Evolutionary conservation across 2,888 invertebrate species (phyloP).

Genomic region (Fabriciana adippe): DNA sequence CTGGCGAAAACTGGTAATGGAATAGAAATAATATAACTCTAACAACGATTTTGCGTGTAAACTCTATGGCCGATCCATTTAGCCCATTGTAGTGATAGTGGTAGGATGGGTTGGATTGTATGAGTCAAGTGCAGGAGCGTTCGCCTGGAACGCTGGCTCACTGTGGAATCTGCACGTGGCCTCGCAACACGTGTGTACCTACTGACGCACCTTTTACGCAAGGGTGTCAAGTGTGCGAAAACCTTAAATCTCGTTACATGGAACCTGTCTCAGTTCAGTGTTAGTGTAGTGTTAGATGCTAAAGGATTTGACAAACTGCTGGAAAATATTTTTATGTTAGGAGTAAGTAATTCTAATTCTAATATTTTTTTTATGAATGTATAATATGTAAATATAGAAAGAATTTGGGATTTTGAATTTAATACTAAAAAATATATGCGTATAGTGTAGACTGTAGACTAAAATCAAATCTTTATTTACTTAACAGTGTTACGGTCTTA

Average conservation of each 20-base stretch:
- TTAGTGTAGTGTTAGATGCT: conserved; percentile 25
- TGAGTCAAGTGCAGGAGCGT: conserved; percentile 78
- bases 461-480: background rate
- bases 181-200: conserved; percentile 60
- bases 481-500: background rate
- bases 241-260: conserved; percentile 24
- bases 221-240: conserved; percentile 33
- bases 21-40: conserved; percentile 11
- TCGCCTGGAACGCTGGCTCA: conserved; percentile 74
- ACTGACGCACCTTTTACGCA: conserved; percentile 36
- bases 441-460: background rate
- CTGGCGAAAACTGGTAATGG: background rate
- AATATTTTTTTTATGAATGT: too few species aligned
- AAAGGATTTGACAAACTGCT: background rate
- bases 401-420: too few species aligned
- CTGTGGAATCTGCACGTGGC: conserved; percentile 70
- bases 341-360: background rate
- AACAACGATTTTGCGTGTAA: conserved; percentile 41
- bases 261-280: conserved; percentile 36
- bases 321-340: background rate
- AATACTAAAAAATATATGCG: background rate
- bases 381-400: too few species aligned
- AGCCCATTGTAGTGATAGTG: conserved; percentile 57
- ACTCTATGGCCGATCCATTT: conserved; percentile 55
- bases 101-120: conserved; percentile 68